Conservation (phyloP, 1,140 invertebrate genomes). For the Drosophila sucinea region DNA sequence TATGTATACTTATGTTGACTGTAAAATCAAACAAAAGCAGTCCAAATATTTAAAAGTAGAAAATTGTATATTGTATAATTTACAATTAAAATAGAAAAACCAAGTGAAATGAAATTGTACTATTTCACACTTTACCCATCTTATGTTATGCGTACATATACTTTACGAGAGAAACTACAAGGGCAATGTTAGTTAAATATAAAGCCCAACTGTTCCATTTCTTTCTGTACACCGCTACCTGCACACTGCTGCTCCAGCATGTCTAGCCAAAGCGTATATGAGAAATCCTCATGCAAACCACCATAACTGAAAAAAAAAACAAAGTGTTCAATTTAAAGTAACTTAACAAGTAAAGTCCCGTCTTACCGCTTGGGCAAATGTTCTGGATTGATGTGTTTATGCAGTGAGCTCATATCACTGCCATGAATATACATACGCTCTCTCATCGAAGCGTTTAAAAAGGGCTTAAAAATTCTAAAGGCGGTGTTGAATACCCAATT, state of each 20-base stretch:
- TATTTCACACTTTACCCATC: neutral
- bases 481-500: conserved; percentile 92
- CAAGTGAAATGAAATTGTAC: neutral
- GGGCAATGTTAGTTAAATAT: conserved; percentile 49
- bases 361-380: conserved; percentile 87
- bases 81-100: neutral
- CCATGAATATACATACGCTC: conserved; percentile 90
- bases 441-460: conserved; percentile 88
- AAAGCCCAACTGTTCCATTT: conserved; percentile 86
- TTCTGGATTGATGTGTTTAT: conserved; percentile 88
- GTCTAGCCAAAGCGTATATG: conserved; percentile 90
- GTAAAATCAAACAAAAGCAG: neutral
- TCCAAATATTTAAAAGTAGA: no score
- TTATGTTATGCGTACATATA: neutral
- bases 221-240: conserved; percentile 86
- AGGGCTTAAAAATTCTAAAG: conserved; percentile 90
- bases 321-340: neutral
- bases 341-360: neutral
- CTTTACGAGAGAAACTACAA: neutral
- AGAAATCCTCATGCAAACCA: conserved; percentile 87
- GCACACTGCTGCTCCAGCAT: conserved; percentile 84
- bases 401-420: conserved; percentile 88
- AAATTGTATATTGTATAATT: neutral
- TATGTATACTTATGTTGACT: neutral
- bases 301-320: conserved; percentile 84